Evolutionary conservation across 2,113 vertebrate genomes (phyloP).

Genomic region (Heterotis niloticus): DNA sequence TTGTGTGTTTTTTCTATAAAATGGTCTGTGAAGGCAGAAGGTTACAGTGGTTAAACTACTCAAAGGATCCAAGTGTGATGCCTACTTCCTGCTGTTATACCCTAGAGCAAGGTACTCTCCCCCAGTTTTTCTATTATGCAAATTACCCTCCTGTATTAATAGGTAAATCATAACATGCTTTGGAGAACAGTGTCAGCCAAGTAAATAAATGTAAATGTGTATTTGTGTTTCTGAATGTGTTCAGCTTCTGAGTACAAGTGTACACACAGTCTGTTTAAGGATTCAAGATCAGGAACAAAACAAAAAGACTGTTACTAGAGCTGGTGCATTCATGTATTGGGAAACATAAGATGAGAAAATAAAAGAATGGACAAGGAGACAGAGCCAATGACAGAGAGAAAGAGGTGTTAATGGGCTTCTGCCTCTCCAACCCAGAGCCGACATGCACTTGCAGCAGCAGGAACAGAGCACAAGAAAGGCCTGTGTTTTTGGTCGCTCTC

Average conservation of each 20-base stretch:
- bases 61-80: too few species aligned
- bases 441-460: constrained; percentile 1
- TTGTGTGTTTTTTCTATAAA: too few species aligned
- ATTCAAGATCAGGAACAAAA: not conserved
- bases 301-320: not conserved
- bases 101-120: too few species aligned
- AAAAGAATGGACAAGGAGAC: not conserved
- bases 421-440: constrained; percentile 21
- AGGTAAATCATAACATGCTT: too few species aligned
- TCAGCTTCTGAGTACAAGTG: not conserved
- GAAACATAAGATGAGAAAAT: too few species aligned
- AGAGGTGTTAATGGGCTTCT: not conserved
- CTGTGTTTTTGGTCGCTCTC: constrained; percentile 33
- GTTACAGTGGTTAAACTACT: too few species aligned
- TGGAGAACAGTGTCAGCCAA: too few species aligned
- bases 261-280: not conserved
- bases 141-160: too few species aligned
- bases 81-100: too few species aligned
- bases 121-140: too few species aligned
- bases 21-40: too few species aligned
- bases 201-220: not conserved
- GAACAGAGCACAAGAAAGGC: constrained; percentile 38
- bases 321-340: not conserved
- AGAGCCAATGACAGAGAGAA: constrained; percentile 14
- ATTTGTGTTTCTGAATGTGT: not conserved